Evolutionary conservation across 2,797 vertebrate genomes (phyloP), one percentile per base, ranked within the genome.

Genomic region (Cichlasoma orientale): DNA sequence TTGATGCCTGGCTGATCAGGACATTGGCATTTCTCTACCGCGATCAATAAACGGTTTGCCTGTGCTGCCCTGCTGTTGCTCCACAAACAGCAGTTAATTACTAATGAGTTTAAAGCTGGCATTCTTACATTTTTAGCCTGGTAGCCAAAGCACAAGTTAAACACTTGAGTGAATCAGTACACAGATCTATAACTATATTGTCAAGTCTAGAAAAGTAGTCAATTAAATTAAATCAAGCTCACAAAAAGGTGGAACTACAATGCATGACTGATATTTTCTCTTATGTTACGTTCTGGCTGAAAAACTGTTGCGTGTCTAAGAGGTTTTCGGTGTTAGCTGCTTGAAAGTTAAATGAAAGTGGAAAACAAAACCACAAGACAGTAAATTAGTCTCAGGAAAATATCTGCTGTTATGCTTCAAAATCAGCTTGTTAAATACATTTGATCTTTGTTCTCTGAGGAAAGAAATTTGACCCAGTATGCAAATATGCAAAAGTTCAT

Each of bases 41-140:
- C 25, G 19, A 11, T 50, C 16, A 50, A 44, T 29, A 47, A 66
- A 8, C 16, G 10, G 21, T 56, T 55, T 3, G 47, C 68, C 31
- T 66, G 44, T 29, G 7, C 18, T 59, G 8, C 25, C 25, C 47
- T 75, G 47, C 41, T 57, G 13, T 13, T 56, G 63, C 19, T 58
- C 44, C 57, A 52, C 66, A 75, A 57, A 50, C 52, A 29, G 56
- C 11, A 2, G 16, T 61, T 63, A 76, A 54, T 83, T 33, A 25
- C 27, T 56, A 56, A 86, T 77, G 61, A 68, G 10, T 56, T 77
- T n/a, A 72, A 23, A 79, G 58, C 54, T 53, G 21, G 38, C 21
- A 9, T 56, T 77, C 58, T 72, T 12, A 75, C 59, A 54, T 38
- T 69, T 77, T 54, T 55, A 50, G 5, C 63, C 36, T 74, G 54